Base-by-base conservation (phyloP, 35 echinoderm and acorn worm species). In the Diadema setosum region DNA sequence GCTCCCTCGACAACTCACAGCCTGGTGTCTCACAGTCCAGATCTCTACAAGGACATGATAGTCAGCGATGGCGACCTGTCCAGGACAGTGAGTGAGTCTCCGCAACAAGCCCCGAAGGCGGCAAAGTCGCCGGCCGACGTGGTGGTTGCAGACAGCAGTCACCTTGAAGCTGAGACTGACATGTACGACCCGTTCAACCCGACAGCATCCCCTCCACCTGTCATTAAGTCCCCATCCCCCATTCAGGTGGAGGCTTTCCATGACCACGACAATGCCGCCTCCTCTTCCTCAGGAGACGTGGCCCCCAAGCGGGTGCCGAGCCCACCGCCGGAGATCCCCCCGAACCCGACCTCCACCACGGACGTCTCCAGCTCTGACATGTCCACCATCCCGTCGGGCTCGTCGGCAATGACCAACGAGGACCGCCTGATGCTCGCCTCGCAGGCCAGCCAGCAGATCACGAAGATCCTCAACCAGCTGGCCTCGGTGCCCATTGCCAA, bases 131-230 rank as follows among this genome's bases (percentile, higher is more conserved):
- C 85, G 8, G 40, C 85, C 12, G 85, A 87, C 75, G 85, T 87
- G 30, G 85, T 44, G 26, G 64, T 87, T 5, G 85, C 69, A 12
- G 64, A 73, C 29, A 78, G 73, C 73, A 78, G 73, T 78, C 73
- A 78, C 44, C 73, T 78, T 3, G 48, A 52, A 11, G n/a, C 9
- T n/a, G 73, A 78, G 33, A 78, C 33, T 9, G 73, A 78, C 20
- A 78, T 90, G 15, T 97, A 97, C 61, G 95, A 97, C 63, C 95
- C 95, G 16, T 97, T 97, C 64, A 86, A 97, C 21, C 95, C 95
- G 0, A 97, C 95, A 18, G 95, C 87, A 18, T 97, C 95, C 0
- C 95, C 93, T 56, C 81, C 81, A 36, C 15, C 86, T 23, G 35
- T 35, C 17, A 57, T 70, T 33, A 61, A 76, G 37, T 88, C 86